Evolutionary conservation across 2,797 vertebrate genomes (phyloP), one percentile per base, ranked within the genome.

Genomic region (Octomys mimax): DNA sequence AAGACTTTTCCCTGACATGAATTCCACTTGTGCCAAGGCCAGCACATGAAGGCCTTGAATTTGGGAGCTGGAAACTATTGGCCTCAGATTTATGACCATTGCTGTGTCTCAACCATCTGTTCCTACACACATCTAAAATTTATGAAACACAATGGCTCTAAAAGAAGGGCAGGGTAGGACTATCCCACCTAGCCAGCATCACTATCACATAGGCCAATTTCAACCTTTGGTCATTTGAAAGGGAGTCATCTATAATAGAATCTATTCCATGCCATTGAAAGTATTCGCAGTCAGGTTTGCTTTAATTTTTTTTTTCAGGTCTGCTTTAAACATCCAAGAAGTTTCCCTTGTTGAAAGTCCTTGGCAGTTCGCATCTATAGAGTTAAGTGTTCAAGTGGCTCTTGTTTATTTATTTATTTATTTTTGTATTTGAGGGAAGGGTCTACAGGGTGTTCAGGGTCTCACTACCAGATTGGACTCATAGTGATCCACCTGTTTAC

Each of bases 81-180:
- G 66, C 31, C 68, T 73, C 92, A 89, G 96, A 97, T 96, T 95
- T 95, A 95, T 31, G 81, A 62, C 80, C 4, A 0, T 88, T 70
- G 59, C 87, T 16, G 0, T 21, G 66, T 97, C 91, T 96, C 78
- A 33, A 28, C 95, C 87, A 93, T 83, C 96, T 92, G 88, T 80
- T 95, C 57, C 68, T 79, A 68, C 88, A 86, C 3, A 3, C n/a
- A 86, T 80, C 82, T 95, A 57, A 95, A 95, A 94, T 95, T 88
- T 93, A 93, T 91, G 95, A 96, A 57, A 57, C 14, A 18, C 87
- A 83, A 46, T 88, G 75, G 85, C 91, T 96, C 79, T 81, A 46
- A 93, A 90, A 75, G 82, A 93, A 90, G 73, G 19, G 4, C 68
- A 22, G 36, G 66, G 68, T 22, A 94, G 94, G 80, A 82, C 91